A percentile compares a stretch with the other conserved stretches of the same genome.
phyloP scores from a whole-genome alignment of 1,140 invertebrate genomes.

The Drosophila virilis region DNA sequence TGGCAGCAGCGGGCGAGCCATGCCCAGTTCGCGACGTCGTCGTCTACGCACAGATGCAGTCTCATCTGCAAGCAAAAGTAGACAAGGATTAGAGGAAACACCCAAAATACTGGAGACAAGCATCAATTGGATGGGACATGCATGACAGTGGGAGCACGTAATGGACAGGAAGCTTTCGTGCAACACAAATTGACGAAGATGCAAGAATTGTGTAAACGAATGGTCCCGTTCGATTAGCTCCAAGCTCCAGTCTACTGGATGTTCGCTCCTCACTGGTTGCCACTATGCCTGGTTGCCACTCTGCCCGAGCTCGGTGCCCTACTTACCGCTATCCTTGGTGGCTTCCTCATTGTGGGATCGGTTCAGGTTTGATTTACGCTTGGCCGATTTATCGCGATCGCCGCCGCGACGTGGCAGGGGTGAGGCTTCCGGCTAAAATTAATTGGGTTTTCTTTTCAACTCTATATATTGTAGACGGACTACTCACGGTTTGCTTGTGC shows the following conservation, averaged over 20 bases:
- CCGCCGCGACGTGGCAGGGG: constrained; percentile 60
- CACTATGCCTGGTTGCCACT: not conserved
- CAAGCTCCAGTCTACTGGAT: not conserved
- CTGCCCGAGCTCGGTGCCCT: constrained; percentile 3
- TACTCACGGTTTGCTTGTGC: constrained; percentile 73
- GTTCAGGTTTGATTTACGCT: constrained; percentile 88
- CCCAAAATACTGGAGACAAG: too few species aligned
- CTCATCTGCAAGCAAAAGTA: constrained; percentile 79
- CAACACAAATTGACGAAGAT: constrained; percentile 56
- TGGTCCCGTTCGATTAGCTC: constrained; percentile 12
- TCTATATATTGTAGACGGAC: not conserved
- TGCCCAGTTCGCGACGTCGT: constrained; percentile 83
- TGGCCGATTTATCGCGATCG: constrained; percentile 88
- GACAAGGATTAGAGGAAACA: not conserved
- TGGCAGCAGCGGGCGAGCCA: constrained; percentile 80
- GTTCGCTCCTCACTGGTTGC: constrained; percentile 4
- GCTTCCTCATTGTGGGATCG: constrained; percentile 86
- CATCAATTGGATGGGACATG: constrained; percentile 36
- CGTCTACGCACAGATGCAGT: constrained; percentile 71
- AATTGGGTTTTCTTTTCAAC: not conserved
- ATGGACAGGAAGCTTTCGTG: constrained; percentile 45
- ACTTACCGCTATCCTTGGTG: constrained; percentile 84
- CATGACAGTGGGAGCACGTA: constrained; percentile 36
- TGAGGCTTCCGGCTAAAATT: constrained; percentile 62
- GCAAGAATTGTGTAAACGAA: constrained; percentile 30